Base-by-base conservation (phyloP, 2,888 invertebrate species). In the Pachliopta kotzebuea region DNA sequence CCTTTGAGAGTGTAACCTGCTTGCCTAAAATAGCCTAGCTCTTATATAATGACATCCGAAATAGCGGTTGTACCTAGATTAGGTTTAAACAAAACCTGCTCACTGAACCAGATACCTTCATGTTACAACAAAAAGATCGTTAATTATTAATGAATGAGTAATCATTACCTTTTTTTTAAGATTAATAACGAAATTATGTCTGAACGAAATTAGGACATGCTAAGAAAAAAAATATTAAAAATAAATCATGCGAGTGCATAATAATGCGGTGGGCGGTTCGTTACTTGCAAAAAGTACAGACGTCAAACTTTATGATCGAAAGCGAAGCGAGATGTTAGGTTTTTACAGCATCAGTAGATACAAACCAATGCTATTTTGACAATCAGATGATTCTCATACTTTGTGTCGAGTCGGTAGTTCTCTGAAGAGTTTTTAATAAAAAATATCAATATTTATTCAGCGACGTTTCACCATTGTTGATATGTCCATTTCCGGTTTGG, bases 371-470 rank as follows among this genome's bases (percentile, higher is more conserved):
- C 97, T 90, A 99, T 96, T 95, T 99, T 99, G 91, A 97, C 96
- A 92, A 99, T 98, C 88, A 99, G 95, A 93, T 98, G 97, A 89
- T 98, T 98, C 93, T 98, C 98, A 93, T 98, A 98, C 90, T 97
- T 96, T 88, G 98, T 98, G 93, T 98, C 98, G 86, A 98, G 95
- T 78, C 98, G 96, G 94, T 98, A 98, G 93, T 99, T 99, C 93
- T 99, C 99, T 98, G 94, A 93, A 26, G 26, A 29, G 14, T 26
- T n/a, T 45, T 42, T 52, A 6, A 49, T 42, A 61, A 55, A 65
- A 45, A n/a, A 29, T 52, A 56, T 60, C 56, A 56, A 56, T 37
- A 55, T 55, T 45, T 45, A 56, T 55, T 49, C 56, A 63, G 24
- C 23, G 18, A 18, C 2, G 62, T 65, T 57, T 60, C 50, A 61